Conservation (phyloP, 2,888 invertebrate genomes). For the Cheilosia scutellata region DNA sequence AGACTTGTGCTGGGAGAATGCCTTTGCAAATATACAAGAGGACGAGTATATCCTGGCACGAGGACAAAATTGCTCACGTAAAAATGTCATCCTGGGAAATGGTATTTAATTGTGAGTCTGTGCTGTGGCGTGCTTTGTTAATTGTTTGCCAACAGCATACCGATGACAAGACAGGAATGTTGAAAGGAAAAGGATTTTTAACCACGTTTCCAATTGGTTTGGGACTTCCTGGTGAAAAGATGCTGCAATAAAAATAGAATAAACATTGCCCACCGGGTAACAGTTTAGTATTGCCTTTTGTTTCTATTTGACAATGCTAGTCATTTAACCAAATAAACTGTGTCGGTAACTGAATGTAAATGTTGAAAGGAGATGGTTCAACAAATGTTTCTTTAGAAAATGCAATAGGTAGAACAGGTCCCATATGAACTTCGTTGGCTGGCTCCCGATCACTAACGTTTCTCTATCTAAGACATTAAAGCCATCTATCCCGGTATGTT, state of each 20-base stretch:
- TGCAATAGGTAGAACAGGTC: no score
- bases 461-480: no score
- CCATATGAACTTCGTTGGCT: no score
- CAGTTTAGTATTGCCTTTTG: neutral
- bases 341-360: no score
- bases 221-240: neutral
- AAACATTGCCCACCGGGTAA: conserved; percentile 6
- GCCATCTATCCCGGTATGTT: no score
- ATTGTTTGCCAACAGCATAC: conserved; percentile 58
- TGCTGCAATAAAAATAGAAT: neutral
- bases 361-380: no score
- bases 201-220: conserved; percentile 17
- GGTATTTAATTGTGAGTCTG: conserved; percentile 51
- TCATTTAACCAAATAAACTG: no score
- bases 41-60: conserved; percentile 22
- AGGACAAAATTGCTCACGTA: conserved; percentile 60
- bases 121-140: conserved; percentile 54
- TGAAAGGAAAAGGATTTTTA: conserved; percentile 9
- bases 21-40: conserved; percentile 41
- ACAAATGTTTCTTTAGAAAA: no score
- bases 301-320: neutral
- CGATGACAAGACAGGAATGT: neutral
- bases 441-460: no score
- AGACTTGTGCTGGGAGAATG: conserved; percentile 44
- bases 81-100: conserved; percentile 59